Percentiles rank a stretch among this genome's conserved stretches.
phyloP scores from a whole-genome alignment of 2,888 invertebrate species.

The Cheilosia scutellata region DNA sequence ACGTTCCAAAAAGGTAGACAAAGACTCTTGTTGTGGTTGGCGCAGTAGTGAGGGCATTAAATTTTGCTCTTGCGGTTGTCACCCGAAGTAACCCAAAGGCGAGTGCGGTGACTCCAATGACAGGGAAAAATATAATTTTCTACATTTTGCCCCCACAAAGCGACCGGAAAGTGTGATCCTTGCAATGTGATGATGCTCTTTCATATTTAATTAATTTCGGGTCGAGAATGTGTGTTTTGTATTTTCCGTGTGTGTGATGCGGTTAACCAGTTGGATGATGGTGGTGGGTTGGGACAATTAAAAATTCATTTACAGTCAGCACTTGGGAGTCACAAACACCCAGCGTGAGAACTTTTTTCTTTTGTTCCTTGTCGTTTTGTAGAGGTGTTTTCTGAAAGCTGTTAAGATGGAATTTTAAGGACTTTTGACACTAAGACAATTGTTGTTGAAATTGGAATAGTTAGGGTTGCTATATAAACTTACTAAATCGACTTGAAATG shows the following conservation, averaged over 20 bases:
- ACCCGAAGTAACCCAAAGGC: slow-evolving; percentile 52
- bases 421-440: slow-evolving; percentile 4
- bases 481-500: no score
- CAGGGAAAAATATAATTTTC: slow-evolving; percentile 73
- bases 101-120: slow-evolving; percentile 54
- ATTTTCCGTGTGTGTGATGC: slow-evolving; percentile 55
- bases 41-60: slow-evolving; percentile 68
- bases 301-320: slow-evolving; percentile 69
- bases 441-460: no score
- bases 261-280: slow-evolving; percentile 66
- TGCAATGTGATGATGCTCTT: slow-evolving; percentile 72
- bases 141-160: slow-evolving; percentile 64
- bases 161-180: slow-evolving; percentile 73
- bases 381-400: not conserved
- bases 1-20: slow-evolving; percentile 35
- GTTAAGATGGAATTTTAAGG: slow-evolving; percentile 15
- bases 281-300: slow-evolving; percentile 62
- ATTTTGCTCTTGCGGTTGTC: slow-evolving; percentile 69
- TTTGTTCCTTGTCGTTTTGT: no score
- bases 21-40: slow-evolving; percentile 64
- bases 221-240: slow-evolving; percentile 72
- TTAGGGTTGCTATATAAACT: no score
- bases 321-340: slow-evolving; percentile 19
- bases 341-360: slow-evolving; percentile 42
- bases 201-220: slow-evolving; percentile 76